Conservation (phyloP, 2,797 vertebrate species). For the Pseudochaenichthys georgianus region DNA sequence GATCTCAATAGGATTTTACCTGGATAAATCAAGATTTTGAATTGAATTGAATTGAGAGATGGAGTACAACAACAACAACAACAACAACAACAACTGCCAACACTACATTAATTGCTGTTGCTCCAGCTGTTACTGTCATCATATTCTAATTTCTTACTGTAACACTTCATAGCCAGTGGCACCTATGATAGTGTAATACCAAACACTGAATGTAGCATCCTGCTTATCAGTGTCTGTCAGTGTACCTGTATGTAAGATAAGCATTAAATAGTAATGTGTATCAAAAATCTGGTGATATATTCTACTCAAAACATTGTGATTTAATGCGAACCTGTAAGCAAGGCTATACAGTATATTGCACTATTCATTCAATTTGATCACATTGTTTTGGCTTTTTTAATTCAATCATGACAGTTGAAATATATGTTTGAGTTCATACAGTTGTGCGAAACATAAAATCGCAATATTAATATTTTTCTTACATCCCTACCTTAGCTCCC, state of each 20-base stretch:
- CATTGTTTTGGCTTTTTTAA: too few species aligned
- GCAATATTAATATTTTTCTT: too few species aligned
- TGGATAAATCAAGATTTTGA: too few species aligned
- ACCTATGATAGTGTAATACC: slow-evolving; percentile 23
- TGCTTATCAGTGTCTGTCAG: neutral
- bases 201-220: slow-evolving; percentile 12
- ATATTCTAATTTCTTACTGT: neutral
- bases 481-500: neutral
- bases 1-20: too few species aligned
- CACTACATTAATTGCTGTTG: slow-evolving; percentile 10
- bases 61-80: neutral
- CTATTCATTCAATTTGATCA: too few species aligned
- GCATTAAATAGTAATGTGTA: neutral
- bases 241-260: slow-evolving; percentile 9
- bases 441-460: too few species aligned
- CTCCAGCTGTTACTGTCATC: neutral
- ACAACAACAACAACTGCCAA: neutral
- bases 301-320: too few species aligned
- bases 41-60: neutral
- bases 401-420: too few species aligned
- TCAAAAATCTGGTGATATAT: too few species aligned
- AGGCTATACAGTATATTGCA: too few species aligned
- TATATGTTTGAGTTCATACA: too few species aligned
- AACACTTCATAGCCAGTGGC: slow-evolving; percentile 13
- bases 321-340: too few species aligned